Conservation (phyloP, 2,888 invertebrate genomes). For the Drosophila picticornis region DNA sequence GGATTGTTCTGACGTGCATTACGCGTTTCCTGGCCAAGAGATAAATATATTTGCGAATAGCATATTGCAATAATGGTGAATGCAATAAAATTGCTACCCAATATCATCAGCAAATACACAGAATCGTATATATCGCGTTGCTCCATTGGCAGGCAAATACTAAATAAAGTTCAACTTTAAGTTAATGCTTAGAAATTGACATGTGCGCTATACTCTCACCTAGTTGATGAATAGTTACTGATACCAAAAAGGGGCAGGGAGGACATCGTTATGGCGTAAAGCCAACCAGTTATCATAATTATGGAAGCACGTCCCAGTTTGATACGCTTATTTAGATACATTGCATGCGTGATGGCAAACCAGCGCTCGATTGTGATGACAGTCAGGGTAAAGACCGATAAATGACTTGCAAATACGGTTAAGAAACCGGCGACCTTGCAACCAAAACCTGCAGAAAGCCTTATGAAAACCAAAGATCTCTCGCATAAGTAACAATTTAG, state of each 20-base stretch:
- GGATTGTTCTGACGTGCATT: conserved; percentile 85
- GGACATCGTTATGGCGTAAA: conserved; percentile 91
- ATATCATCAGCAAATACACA: conserved; percentile 90
- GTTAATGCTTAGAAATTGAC: not conserved
- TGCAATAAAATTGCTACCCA: conserved; percentile 91
- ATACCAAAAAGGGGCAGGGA: conserved; percentile 92
- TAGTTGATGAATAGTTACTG: conserved; percentile 94
- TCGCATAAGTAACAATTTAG: accelerated
- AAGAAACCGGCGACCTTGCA: conserved; percentile 95
- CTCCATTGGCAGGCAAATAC: conserved; percentile 96
- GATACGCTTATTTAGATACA: conserved; percentile 92
- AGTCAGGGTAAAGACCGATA: conserved; percentile 94
- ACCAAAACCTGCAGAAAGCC: conserved; percentile 87
- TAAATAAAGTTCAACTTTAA: conserved; percentile 1
- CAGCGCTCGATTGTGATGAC: conserved; percentile 94
- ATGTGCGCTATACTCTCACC: conserved; percentile 83
- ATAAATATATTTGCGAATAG: conserved; percentile 94
- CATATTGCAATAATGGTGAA: conserved; percentile 94
- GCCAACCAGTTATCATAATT: conserved; percentile 92
- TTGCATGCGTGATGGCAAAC: conserved; percentile 93
- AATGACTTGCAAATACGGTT: conserved; percentile 94
- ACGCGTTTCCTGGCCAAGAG: conserved; percentile 90
- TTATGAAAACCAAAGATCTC: not conserved
- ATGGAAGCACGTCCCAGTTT: conserved; percentile 90
- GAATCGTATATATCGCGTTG: conserved; percentile 89